Evolutionary conservation across 2,797 vertebrate genomes (phyloP), one percentile per base, ranked within the genome.

Genomic region (Knipowitschia caucasica): DNA sequence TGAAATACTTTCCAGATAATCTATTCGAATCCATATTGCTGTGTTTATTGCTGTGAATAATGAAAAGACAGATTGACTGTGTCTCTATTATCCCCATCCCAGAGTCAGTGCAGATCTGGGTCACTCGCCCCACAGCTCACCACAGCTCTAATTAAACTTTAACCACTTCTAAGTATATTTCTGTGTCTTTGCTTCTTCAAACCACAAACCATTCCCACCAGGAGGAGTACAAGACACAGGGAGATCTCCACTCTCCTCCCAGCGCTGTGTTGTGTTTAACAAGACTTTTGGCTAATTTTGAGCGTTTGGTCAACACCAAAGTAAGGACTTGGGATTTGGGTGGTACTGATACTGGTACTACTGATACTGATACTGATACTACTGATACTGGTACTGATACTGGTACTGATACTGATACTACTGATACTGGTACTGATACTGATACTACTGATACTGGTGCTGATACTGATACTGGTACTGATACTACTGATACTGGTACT

Each of bases 131-230:
- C 70, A 65, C 69, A 78, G 80, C 81, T 79, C 69, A 52, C 63
- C 51, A 54, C 73, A 72, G 69, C 67, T 68, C 78, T 85, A 75
- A 88, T 91, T 80, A 89, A 89, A 89, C 80, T 87, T 89, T 89
- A 81, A 89, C 62, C 51, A 45, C 53, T 50, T 80, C 80, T 84
- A 85, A 88, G 87, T 88, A 88, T 85, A 86, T 89, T 90, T 89
- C 74, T 69, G 64, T 90, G 85, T 86, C 75, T 68, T 70, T 58
- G 53, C 62, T 63, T 77, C 64, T 52, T 50, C 69, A 73, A 81
- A 70, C 67, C 49, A 55, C 62, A 63, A 61, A 73, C 58, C 72
- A 80, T 23, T 67, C 80, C 71, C 60, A 77, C 36, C 69, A 54
- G 39, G 56, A 52, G 25, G 34, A 53, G 17, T 78, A 67, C 46